phyloP scores from a whole-genome alignment of 2,888 invertebrate species.

The Troides oblongomaculatus region DNA sequence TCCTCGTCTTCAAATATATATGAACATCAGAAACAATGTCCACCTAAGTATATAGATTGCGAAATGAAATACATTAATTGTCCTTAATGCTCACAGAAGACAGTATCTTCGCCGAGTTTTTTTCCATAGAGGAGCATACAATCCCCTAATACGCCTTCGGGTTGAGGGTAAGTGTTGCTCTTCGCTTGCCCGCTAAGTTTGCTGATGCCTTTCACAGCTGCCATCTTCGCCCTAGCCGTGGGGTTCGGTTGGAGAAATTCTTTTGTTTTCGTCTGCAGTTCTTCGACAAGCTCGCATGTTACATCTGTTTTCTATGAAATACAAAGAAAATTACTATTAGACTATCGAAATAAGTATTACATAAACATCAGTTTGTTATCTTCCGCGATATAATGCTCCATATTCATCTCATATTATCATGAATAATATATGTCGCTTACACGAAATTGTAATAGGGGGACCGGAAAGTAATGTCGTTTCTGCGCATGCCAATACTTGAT shows the following conservation, averaged over 20 bases:
- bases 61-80: neutral
- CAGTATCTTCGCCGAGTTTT: constrained; percentile 96
- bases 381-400: neutral
- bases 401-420: neutral
- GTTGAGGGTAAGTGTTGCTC: constrained; percentile 98
- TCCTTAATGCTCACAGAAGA: constrained; percentile 85
- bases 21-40: too few species aligned
- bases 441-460: neutral
- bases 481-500: too few species aligned
- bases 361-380: neutral
- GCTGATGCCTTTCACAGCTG: constrained; percentile 96
- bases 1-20: too few species aligned
- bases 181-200: constrained; percentile 98
- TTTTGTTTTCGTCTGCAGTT: constrained; percentile 97
- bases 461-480: too few species aligned
- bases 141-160: constrained; percentile 98
- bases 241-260: constrained; percentile 99
- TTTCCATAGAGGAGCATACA: constrained; percentile 97
- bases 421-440: neutral
- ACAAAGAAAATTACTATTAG: constrained; percentile 35
- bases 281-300: constrained; percentile 97
- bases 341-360: too few species aligned
- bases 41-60: neutral
- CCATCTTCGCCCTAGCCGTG: constrained; percentile 96
- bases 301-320: constrained; percentile 95